Conservation (phyloP, 2,797 vertebrate species). For the Chelidonichthys spinosus region DNA sequence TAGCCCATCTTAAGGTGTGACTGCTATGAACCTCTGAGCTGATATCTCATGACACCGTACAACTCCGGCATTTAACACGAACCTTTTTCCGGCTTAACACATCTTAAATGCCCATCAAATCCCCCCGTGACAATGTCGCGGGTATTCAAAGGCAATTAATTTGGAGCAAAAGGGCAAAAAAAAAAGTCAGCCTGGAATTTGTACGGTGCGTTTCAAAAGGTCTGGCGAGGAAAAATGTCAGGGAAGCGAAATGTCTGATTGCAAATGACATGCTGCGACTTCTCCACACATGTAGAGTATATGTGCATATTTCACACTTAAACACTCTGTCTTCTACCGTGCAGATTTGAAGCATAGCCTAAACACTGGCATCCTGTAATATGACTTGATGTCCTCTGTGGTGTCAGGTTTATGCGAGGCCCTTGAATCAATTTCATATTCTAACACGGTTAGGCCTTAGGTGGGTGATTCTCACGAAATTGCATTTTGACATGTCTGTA, state of each 20-base stretch:
- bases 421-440: constrained; percentile 8
- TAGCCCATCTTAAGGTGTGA: constrained; percentile 44
- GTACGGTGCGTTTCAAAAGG: constrained; percentile 25
- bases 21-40: constrained; percentile 13
- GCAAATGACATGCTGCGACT: constrained; percentile 7
- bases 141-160: constrained; percentile 50
- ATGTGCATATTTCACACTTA: constrained; percentile 24
- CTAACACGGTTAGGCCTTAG: neutral
- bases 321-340: constrained; percentile 11
- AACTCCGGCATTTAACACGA: constrained; percentile 32
- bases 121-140: constrained; percentile 31
- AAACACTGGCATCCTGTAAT: neutral
- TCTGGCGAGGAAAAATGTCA: neutral
- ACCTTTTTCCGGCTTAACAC: constrained; percentile 42
- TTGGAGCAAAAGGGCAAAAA: constrained; percentile 43
- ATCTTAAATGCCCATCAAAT: constrained; percentile 43
- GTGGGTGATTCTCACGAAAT: too few species aligned
- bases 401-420: neutral
- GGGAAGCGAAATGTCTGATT: neutral
- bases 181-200: constrained; percentile 47
- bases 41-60: constrained; percentile 28
- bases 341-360: neutral
- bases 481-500: too few species aligned
- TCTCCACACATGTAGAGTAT: constrained; percentile 3
- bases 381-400: neutral